Conservation (phyloP, 2,113 vertebrate species). For the Nibea coibor region DNA sequence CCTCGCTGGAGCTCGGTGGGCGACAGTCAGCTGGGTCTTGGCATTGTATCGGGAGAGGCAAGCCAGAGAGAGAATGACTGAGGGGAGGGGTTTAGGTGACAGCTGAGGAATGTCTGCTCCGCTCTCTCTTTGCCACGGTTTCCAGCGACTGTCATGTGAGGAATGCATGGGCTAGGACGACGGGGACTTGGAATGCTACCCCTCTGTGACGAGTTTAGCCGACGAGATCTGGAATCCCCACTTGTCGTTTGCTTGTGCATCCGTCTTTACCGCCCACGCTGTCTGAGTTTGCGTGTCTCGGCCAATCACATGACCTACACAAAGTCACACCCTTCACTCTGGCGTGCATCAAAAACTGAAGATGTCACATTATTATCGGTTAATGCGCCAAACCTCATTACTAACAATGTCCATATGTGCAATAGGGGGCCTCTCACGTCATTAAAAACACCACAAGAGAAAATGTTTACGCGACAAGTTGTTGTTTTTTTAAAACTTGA, state of each 20-base stretch:
- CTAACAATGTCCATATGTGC: neutral
- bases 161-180: constrained; percentile 86
- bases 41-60: constrained; percentile 54
- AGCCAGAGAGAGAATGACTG: constrained; percentile 43
- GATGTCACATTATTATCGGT: neutral
- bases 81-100: constrained; percentile 83
- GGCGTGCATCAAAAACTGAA: neutral
- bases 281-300: neutral
- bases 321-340: neutral
- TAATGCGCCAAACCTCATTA: neutral
- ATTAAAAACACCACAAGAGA: neutral
- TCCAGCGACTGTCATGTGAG: constrained; percentile 88
- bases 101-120: constrained; percentile 90
- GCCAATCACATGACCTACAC: neutral
- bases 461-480: constrained; percentile 24
- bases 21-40: constrained; percentile 63
- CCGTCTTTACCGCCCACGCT: neutral
- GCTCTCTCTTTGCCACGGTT: constrained; percentile 86
- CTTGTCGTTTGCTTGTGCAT: constrained; percentile 30
- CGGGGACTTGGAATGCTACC: constrained; percentile 86
- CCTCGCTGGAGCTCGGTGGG: constrained; percentile 66
- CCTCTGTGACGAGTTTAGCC: constrained; percentile 76
- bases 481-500: constrained; percentile 21
- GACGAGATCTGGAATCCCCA: constrained; percentile 48
- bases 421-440: neutral